Conservation (phyloP, 2,113 vertebrate species). For the Laticauda colubrina region DNA sequence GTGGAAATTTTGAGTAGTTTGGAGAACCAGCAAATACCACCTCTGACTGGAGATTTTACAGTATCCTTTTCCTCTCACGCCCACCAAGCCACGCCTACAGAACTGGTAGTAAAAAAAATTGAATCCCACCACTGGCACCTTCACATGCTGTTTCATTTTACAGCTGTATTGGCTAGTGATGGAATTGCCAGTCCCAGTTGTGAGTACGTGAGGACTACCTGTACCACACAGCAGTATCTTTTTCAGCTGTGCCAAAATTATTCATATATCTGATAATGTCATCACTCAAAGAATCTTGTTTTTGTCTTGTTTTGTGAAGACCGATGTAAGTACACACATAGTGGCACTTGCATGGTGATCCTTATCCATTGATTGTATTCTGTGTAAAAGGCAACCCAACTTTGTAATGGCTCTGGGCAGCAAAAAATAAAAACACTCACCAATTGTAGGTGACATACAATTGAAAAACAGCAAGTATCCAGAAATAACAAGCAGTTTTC, state of each 20-base stretch:
- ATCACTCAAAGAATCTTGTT: not conserved
- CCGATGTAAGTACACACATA: not conserved
- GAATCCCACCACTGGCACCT: too few relatives aligned
- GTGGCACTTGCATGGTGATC: not conserved
- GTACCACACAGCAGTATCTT: not conserved
- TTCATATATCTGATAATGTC: not conserved
- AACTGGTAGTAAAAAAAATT: too few relatives aligned
- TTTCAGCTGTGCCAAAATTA: not conserved
- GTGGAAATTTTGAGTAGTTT: too few relatives aligned
- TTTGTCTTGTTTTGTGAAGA: not conserved
- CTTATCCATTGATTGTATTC: not conserved
- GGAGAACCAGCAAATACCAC: too few relatives aligned
- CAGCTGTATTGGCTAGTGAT: not conserved
- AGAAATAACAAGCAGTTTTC: not conserved
- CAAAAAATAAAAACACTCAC: not conserved
- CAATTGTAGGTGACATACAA: not conserved
- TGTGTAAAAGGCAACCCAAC: not conserved
- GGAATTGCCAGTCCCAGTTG: not conserved
- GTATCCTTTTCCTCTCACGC: too few relatives aligned
- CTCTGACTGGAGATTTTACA: too few relatives aligned
- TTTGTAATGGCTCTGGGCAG: not conserved
- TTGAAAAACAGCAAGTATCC: not conserved
- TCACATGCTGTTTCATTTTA: not conserved
- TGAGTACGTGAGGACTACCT: not conserved
- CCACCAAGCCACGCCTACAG: too few relatives aligned